Percentiles rank a stretch among this genome's conserved stretches.
These are phyloP conservation scores for Mesitornis unicolor DNA, from an alignment of 2,113 vertebrate species.

Conservation along the genomic window DNA sequence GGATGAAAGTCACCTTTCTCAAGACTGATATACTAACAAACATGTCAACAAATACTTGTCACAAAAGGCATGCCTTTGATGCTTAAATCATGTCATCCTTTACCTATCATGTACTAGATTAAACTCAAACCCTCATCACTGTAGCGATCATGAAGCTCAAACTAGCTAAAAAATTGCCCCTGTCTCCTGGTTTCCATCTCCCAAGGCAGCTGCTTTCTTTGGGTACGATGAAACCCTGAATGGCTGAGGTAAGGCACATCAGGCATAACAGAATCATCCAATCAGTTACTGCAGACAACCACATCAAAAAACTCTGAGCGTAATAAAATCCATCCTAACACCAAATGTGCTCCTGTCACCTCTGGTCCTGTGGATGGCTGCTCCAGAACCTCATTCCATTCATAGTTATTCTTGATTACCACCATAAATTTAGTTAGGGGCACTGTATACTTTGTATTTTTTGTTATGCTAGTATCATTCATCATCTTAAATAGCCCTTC, in stretches of 20 bases:
- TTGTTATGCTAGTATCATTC: neutral
- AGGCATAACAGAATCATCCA: neutral
- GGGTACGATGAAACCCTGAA: neutral
- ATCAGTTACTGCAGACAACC: neutral
- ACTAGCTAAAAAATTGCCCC: neutral
- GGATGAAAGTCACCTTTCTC: neutral
- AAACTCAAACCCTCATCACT: conserved; percentile 24
- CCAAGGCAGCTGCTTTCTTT: neutral
- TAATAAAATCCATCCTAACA: neutral
- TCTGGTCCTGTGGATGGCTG: neutral
- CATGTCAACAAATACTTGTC: neutral
- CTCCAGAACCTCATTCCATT: neutral
- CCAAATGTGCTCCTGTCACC: neutral
- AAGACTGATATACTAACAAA: neutral
- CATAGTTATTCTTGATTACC: neutral
- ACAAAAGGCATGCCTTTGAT: neutral
- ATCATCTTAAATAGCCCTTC: neutral
- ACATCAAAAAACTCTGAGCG: neutral
- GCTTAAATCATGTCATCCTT: neutral
- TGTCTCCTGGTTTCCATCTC: neutral
- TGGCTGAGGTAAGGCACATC: neutral
- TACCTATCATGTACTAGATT: neutral
- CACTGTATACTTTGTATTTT: neutral
- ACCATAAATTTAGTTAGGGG: neutral
- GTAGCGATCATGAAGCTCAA: neutral